Evolutionary conservation across 2,797 vertebrate genomes (phyloP).

Genomic region (Potorous gilbertii): DNA sequence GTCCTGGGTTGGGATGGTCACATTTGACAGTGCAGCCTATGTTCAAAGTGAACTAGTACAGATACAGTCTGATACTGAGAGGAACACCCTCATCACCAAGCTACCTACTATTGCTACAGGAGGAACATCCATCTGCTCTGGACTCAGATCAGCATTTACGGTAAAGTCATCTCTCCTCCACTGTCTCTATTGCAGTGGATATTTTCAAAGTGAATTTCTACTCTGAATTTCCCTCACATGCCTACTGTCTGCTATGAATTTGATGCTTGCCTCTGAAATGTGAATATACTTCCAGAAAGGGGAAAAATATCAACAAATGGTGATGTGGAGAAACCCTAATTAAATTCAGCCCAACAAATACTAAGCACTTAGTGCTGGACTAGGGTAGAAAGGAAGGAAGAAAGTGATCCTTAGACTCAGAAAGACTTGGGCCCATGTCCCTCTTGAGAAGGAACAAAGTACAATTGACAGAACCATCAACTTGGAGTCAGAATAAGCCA

Average conservation of each 20-base stretch:
- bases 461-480: background rate
- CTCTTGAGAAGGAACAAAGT: background rate
- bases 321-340: background rate
- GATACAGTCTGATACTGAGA: slow-evolving; percentile 60
- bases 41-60: slow-evolving; percentile 59
- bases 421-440: background rate
- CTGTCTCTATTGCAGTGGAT: background rate
- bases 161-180: slow-evolving; percentile 71
- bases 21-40: slow-evolving; percentile 62
- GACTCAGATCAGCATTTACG: slow-evolving; percentile 80
- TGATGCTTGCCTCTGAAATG: background rate
- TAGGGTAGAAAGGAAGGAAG: background rate
- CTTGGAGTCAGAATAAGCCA: background rate
- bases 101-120: slow-evolving; percentile 71
- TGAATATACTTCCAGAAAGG: background rate
- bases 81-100: slow-evolving; percentile 60
- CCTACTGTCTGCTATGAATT: background rate
- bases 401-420: background rate
- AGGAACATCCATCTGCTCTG: slow-evolving; percentile 83
- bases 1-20: slow-evolving; percentile 83
- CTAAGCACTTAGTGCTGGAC: background rate
- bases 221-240: background rate
- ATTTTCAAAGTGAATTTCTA: slow-evolving; percentile 11
- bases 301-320: background rate
- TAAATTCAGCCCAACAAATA: background rate